Percentiles rank a stretch among this genome's conserved stretches.
Conservation (phyloP, 2,113 vertebrate genomes). For the Phrynosoma platyrhinos region DNA sequence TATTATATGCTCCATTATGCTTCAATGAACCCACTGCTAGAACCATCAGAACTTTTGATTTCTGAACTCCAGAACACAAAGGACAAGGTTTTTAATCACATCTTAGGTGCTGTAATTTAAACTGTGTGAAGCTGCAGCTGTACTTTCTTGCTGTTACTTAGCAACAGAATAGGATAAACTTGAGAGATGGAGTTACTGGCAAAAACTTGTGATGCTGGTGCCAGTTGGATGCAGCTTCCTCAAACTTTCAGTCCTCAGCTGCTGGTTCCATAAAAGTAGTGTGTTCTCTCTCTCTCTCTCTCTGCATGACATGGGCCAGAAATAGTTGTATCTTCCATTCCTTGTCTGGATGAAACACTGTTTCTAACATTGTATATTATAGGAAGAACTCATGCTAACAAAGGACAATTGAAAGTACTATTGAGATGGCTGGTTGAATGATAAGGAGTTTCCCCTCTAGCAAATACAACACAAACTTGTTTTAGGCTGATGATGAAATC, state of each 20-base stretch:
- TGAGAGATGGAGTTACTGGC: slow-evolving; percentile 47
- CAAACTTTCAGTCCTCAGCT: slow-evolving; percentile 36
- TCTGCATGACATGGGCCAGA: too few species aligned
- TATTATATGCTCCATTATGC: slow-evolving; percentile 58
- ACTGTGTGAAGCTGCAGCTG: slow-evolving; percentile 12
- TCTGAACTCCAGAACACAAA: slow-evolving; percentile 57
- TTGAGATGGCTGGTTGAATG: too few species aligned
- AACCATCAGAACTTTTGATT: slow-evolving; percentile 57
- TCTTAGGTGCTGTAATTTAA: slow-evolving; percentile 56
- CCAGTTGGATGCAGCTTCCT: background rate
- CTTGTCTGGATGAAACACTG: too few species aligned
- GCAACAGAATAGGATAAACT: slow-evolving; percentile 64
- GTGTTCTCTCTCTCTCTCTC: too few species aligned
- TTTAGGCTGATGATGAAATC: too few species aligned
- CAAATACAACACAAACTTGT: too few species aligned
- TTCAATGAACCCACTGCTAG: slow-evolving; percentile 47
- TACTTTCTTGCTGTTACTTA: slow-evolving; percentile 62
- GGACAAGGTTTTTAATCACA: slow-evolving; percentile 46
- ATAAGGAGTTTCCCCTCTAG: too few species aligned
- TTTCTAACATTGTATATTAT: too few species aligned
- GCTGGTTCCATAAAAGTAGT: slow-evolving; percentile 6
- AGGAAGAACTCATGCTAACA: too few species aligned
- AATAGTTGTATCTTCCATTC: too few species aligned
- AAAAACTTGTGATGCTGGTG: slow-evolving; percentile 41
- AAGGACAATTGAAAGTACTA: too few species aligned